Evolutionary conservation across 1,140 invertebrate species (phyloP), one percentile per base, ranked within the genome.

Genomic region (Apis cerana): DNA sequence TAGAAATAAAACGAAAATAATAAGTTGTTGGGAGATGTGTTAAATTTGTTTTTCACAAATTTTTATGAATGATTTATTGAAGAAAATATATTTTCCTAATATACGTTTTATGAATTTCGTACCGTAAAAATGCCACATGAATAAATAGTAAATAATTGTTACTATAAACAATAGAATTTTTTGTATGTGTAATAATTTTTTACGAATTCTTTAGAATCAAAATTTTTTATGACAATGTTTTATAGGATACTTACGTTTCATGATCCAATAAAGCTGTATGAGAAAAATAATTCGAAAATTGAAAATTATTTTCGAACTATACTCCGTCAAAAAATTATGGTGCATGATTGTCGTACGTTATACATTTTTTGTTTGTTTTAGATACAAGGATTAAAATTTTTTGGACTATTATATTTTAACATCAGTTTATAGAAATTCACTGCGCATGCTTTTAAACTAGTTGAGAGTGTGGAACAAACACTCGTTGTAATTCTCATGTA

Each of bases 281-380:
- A 68, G 12, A 23, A 23, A 61, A 76, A 54, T 27, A 68, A 75
- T 81, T 81, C 43, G 21, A 81, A 67, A 52, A 82, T 43, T 50
- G 56, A 64, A 80, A 74, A 52, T n/a, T 19, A 80, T 48, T 80
- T 79, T 15, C 23, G 61, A 50, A 56, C 17, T 23, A 61, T 52
- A 56, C n/a, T 65, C 52, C 59, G 23, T 33, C 65, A 68, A 67
- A 59, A 80, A 74, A 33, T 21, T 69, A 48, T 54, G 13, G 50
- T 56, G 58, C 59, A 50, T 80, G 76, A 83, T 80, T 80, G 82
- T 80, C 77, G 64, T 68, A 68, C n/a, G n/a, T 74, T 68, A 67
- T 48, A 23, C 23, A 54, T 78, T 56, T 23, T 52, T 62, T 4
- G 68, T 61, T 54, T 56, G 19, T 65, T 59, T 67, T n/a, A 58